Evolutionary conservation across 2,888 invertebrate genomes (phyloP).

Genomic region (Chirona hameri): DNA sequence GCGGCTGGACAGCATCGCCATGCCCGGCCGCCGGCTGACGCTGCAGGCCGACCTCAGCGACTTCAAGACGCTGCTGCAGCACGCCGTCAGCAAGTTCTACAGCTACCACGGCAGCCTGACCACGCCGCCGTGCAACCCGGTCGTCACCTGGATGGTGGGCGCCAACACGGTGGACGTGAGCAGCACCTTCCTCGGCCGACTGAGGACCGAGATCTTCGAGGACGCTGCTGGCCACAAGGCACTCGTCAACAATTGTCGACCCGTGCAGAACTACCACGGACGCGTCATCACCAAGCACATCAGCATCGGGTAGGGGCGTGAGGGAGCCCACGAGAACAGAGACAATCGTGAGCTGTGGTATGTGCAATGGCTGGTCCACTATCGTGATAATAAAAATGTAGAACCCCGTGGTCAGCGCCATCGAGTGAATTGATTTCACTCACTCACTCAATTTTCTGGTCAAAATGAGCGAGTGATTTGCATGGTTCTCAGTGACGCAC

Average conservation of each 20-base stretch:
- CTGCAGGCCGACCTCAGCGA: not conserved
- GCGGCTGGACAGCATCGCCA: not conserved
- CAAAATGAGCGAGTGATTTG: too few species aligned
- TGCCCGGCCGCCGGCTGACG: not conserved
- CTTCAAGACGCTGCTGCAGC: not conserved
- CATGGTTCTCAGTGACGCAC: too few species aligned
- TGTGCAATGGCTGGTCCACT: too few species aligned
- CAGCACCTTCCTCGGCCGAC: not conserved
- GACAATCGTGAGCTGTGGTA: too few species aligned
- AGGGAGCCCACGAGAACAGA: not conserved
- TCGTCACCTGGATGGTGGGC: not conserved
- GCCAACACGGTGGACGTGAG: not conserved
- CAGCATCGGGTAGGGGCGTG: not conserved
- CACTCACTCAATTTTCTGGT: too few species aligned
- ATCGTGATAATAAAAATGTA: too few species aligned
- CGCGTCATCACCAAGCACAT: not conserved
- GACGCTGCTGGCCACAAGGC: not conserved
- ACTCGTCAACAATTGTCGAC: not conserved
- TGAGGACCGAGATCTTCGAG: not conserved
- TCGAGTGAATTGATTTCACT: too few species aligned
- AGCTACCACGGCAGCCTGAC: conserved; percentile 25
- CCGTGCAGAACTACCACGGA: not conserved
- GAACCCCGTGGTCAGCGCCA: too few species aligned
- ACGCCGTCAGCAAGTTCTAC: conserved; percentile 7
- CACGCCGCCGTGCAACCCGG: conserved; percentile 25